Percentiles rank a stretch among this genome's conserved stretches.
These are phyloP conservation scores for Sebastiscus tertius DNA, from an alignment of 2,797 vertebrate genomes.

Conservation along the genomic window DNA sequence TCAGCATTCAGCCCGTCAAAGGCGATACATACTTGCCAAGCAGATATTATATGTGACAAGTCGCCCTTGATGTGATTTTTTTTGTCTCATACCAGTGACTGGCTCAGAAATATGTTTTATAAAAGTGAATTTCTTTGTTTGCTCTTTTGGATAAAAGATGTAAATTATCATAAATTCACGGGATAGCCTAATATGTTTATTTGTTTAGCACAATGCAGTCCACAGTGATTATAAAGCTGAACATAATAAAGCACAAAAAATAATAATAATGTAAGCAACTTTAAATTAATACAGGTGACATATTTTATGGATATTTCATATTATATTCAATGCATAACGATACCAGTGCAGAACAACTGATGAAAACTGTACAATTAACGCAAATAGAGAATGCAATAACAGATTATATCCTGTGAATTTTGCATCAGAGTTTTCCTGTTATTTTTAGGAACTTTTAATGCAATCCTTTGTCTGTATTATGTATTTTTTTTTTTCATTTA, in stretches of 20 bases:
- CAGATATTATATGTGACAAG: background rate
- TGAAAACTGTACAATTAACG: too few species aligned
- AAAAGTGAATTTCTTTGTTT: background rate
- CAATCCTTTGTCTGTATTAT: too few species aligned
- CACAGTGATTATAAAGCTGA: background rate
- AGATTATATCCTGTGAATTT: too few species aligned
- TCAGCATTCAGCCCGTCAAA: conserved; percentile 3
- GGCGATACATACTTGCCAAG: background rate
- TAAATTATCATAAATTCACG: background rate
- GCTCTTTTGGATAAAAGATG: background rate
- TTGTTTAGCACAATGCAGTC: background rate
- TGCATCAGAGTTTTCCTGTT: too few species aligned
- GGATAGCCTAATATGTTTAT: background rate
- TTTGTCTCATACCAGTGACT: background rate
- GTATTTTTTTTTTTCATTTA: too few species aligned
- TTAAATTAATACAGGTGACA: background rate
- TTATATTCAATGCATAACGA: too few species aligned
- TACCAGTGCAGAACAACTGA: too few species aligned
- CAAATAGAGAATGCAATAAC: too few species aligned
- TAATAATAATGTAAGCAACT: background rate
- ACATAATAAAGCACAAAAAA: background rate
- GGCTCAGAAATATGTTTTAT: background rate
- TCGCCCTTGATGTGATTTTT: background rate
- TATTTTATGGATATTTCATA: too few species aligned
- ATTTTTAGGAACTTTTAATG: too few species aligned